These are phyloP conservation scores for Bettongia penicillata DNA, from an alignment of 2,113 vertebrate genomes.

Conservation along the genomic window DNA sequence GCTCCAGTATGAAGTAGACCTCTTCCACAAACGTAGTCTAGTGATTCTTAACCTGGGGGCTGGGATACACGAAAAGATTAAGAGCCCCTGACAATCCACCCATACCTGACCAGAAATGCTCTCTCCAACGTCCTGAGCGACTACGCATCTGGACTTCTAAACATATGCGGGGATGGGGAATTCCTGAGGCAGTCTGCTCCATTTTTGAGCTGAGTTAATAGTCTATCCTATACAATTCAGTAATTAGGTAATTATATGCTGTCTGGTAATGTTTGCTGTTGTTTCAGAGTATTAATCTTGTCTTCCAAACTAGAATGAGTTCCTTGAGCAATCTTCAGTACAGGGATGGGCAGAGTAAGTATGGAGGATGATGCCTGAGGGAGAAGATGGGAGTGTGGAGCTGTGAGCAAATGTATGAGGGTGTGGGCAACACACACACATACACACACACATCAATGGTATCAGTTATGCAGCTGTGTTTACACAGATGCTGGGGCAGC, in stretches of 20 bases:
- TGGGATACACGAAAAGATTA: not conserved
- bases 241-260: not conserved
- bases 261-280: not conserved
- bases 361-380: not conserved
- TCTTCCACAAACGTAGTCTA: not conserved
- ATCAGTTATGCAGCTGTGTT: not conserved
- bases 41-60: not conserved
- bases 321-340: not conserved
- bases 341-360: not conserved
- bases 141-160: not conserved
- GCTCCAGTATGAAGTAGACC: not conserved
- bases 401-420: not conserved
- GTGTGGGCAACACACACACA: not conserved
- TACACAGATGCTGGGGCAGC: not conserved
- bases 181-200: not conserved
- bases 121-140: not conserved
- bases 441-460: not conserved
- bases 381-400: not conserved
- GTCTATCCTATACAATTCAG: not conserved
- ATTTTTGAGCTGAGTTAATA: not conserved
- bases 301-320: not conserved
- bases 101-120: not conserved
- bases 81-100: not conserved
- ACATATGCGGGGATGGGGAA: not conserved
- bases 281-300: not conserved